Evolutionary conservation across 1,140 invertebrate species (phyloP), one percentile per base, ranked within the genome.

Genomic region (Magallana gigas): DNA sequence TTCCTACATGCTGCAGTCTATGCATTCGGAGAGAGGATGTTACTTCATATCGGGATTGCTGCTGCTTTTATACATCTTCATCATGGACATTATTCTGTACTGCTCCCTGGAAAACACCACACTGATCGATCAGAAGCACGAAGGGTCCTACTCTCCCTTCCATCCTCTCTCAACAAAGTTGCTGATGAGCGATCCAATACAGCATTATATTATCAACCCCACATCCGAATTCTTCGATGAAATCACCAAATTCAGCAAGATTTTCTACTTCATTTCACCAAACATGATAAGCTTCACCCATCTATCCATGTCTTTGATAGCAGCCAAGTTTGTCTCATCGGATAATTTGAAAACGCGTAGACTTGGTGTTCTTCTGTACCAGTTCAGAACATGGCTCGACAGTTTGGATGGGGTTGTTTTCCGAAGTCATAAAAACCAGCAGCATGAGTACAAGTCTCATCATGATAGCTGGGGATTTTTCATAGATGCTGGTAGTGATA

Each of bases 331-430:
- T 76, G 88, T 94, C 2, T 88, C 91, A n/a, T 93, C 92, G 12
- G 93, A 93, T 18, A 90, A 88, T 71, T 85, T 94, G 23, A 88
- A 90, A 85, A 88, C 84, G 9, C 90, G 93, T 9, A 91, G 93
- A 64, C 86, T 94, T 57, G 94, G 92, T n/a, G 91, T 93, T 14
- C 29, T 93, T 11, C 57, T 94, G 2, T 94, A 91, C 89, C 87
- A 94, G 88, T 87, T 94, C 14, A 83, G 93, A 29, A 91, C 90
- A 12, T 94, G 92, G 89, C 88, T 94, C 57, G 94, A 94, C 86
- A 90, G 91, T 14, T 91, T 94, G 76, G 94, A 94, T 80, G 94
- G 94, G 1, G 92, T 93, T 7, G 92, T 94, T 60, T 94, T 92
- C 81, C 87, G 94, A 12, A 91, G 90, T 18, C 91, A 91, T 48